Conservation (phyloP, 2,797 vertebrate genomes). For the Platyrinchus mystaceus region DNA sequence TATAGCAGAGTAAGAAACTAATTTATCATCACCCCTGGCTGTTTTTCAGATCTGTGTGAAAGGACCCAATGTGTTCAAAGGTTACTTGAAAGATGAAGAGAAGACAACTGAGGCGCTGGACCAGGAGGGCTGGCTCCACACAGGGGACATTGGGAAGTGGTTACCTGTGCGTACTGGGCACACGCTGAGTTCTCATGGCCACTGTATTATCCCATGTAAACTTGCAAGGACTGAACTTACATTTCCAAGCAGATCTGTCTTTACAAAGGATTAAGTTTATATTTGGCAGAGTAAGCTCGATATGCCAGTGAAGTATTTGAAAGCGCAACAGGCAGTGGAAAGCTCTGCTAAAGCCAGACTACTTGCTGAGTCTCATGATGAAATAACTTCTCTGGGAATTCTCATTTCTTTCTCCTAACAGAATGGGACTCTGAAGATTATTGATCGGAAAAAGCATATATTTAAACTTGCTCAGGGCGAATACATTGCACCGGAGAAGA, state of each 20-base stretch:
- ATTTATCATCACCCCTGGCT: background rate
- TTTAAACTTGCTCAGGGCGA: slow-evolving; percentile 99
- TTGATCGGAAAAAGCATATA: slow-evolving; percentile 98
- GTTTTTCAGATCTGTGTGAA: slow-evolving; percentile 91
- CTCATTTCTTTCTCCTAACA: slow-evolving; percentile 60
- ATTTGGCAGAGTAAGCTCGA: background rate
- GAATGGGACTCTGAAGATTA: slow-evolving; percentile 96
- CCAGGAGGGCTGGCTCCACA: slow-evolving; percentile 92
- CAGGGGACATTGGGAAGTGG: slow-evolving; percentile 96
- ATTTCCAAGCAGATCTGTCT: background rate
- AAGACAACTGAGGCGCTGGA: slow-evolving; percentile 91
- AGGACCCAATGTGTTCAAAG: slow-evolving; percentile 97
- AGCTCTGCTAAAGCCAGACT: background rate
- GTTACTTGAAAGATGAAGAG: slow-evolving; percentile 94
- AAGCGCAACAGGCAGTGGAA: background rate
- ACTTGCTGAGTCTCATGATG: background rate
- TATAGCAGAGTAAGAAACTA: background rate
- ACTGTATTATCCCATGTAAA: background rate
- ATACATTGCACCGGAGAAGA: slow-evolving; percentile 97
- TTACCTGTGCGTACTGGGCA: slow-evolving; percentile 80
- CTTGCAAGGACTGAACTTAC: background rate
- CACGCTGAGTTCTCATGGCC: background rate
- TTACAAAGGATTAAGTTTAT: background rate
- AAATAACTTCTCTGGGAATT: background rate
- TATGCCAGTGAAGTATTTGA: background rate